Conservation (phyloP, 2,797 vertebrate genomes). For the Bradypodion pumilum region DNA sequence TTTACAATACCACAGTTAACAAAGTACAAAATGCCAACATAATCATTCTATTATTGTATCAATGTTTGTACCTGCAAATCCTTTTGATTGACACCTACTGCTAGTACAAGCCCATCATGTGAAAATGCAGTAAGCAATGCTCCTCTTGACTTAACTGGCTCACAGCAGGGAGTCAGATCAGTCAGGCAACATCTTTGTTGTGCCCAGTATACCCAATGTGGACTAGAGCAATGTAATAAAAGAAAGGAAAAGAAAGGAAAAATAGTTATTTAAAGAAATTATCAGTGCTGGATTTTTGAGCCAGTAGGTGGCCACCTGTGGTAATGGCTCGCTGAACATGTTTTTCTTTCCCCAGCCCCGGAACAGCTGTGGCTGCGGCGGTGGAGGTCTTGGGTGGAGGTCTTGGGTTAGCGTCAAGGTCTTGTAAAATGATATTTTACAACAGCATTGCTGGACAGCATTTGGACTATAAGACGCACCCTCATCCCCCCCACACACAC, state of each 20-base stretch:
- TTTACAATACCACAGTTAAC: neutral
- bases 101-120: conserved; percentile 85
- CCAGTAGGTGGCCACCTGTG: too few species aligned
- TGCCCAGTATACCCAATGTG: conserved; percentile 82
- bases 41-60: neutral
- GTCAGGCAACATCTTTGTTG: conserved; percentile 81
- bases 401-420: too few species aligned
- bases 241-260: conserved; percentile 9
- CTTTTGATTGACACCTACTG: conserved; percentile 89
- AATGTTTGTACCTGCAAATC: conserved; percentile 83
- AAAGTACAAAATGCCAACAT: conserved; percentile 13
- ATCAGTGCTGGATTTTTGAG: neutral
- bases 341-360: too few species aligned
- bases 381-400: too few species aligned
- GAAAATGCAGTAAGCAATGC: conserved; percentile 87
- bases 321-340: too few species aligned
- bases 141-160: conserved; percentile 88
- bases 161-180: conserved; percentile 80
- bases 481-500: too few species aligned
- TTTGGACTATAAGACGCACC: too few species aligned
- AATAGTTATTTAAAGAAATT: neutral
- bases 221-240: conserved; percentile 72
- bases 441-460: too few species aligned
- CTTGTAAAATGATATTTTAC: too few species aligned
- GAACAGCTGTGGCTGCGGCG: too few species aligned